Evolutionary conservation across 2,113 vertebrate genomes (phyloP).

Genomic region (Takifugu flavidus): DNA sequence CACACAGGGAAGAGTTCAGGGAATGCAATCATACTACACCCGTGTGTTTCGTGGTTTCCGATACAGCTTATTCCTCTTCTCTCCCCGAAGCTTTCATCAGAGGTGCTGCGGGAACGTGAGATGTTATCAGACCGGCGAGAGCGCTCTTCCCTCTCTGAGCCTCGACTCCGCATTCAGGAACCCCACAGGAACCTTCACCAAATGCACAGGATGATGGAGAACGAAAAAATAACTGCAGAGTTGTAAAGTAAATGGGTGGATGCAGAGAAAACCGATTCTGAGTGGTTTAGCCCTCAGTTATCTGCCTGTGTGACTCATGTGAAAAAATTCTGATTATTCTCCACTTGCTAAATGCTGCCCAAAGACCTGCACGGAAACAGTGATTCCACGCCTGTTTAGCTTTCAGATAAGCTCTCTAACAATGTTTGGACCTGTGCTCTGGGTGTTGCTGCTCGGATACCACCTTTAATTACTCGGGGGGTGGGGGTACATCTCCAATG

Average conservation of each 20-base stretch:
- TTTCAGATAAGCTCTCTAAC: constrained; percentile 7
- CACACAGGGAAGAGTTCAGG: constrained; percentile 9
- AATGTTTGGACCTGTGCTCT: not conserved
- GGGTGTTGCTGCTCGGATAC: constrained; percentile 10
- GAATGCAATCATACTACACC: constrained; percentile 48
- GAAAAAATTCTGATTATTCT: not conserved
- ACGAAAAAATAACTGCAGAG: constrained; percentile 1
- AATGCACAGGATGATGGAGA: constrained; percentile 20
- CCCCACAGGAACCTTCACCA: constrained; percentile 24
- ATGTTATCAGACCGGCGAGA: constrained; percentile 24
- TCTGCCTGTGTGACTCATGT: constrained; percentile 9
- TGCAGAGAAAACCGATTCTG: constrained; percentile 23
- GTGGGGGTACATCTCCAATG: constrained; percentile 16
- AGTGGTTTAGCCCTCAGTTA: constrained; percentile 2
- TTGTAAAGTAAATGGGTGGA: constrained; percentile 10
- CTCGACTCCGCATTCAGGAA: constrained; percentile 24
- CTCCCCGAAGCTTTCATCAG: constrained; percentile 40
- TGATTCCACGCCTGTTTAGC: not conserved
- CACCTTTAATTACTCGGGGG: constrained; percentile 42
- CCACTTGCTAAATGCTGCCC: not conserved
- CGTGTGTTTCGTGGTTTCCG: constrained; percentile 59
- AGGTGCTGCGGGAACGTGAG: constrained; percentile 26
- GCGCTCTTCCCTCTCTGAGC: constrained; percentile 17
- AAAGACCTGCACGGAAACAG: not conserved
- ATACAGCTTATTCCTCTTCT: constrained; percentile 39